Evolutionary conservation across 2,113 vertebrate genomes (phyloP).

Genomic region (Atrichornis clamosus): DNA sequence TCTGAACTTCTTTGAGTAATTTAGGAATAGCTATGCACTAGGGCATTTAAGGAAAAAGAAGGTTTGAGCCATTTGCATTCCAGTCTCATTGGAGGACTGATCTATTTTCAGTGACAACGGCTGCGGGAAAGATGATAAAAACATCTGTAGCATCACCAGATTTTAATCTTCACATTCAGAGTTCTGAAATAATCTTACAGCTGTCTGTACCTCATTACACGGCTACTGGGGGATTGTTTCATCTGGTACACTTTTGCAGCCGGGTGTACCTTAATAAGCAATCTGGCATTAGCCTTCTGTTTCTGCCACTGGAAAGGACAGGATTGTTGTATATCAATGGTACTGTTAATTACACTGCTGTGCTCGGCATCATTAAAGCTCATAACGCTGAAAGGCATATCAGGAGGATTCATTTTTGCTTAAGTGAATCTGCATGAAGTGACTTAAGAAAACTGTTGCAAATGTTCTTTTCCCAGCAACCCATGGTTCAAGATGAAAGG

Average conservation of each 20-base stretch:
- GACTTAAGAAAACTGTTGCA: background rate
- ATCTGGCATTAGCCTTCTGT: constrained; percentile 74
- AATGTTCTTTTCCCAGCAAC: background rate
- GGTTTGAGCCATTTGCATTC: background rate
- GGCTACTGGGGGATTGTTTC: constrained; percentile 69
- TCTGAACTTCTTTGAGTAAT: background rate
- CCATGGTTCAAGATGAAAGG: background rate
- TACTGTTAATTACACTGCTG: constrained; percentile 70
- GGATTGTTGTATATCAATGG: constrained; percentile 52
- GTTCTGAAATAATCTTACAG: constrained; percentile 67
- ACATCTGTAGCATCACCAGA: constrained; percentile 50
- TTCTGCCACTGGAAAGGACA: constrained; percentile 53
- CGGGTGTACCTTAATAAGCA: constrained; percentile 72
- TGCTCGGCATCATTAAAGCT: constrained; percentile 66
- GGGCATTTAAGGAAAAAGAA: background rate
- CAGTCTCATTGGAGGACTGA: background rate
- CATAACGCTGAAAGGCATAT: constrained; percentile 45
- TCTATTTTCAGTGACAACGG: constrained; percentile 32
- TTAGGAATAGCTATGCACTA: background rate
- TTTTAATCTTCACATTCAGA: constrained; percentile 54
- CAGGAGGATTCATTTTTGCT: constrained; percentile 60
- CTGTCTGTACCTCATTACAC: constrained; percentile 70
- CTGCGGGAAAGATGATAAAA: constrained; percentile 27
- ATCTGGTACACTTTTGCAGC: constrained; percentile 62
- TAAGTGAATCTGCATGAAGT: constrained; percentile 49